phyloP scores from a whole-genome alignment of 2,797 vertebrate species.

The Clarias platycephalus region DNA sequence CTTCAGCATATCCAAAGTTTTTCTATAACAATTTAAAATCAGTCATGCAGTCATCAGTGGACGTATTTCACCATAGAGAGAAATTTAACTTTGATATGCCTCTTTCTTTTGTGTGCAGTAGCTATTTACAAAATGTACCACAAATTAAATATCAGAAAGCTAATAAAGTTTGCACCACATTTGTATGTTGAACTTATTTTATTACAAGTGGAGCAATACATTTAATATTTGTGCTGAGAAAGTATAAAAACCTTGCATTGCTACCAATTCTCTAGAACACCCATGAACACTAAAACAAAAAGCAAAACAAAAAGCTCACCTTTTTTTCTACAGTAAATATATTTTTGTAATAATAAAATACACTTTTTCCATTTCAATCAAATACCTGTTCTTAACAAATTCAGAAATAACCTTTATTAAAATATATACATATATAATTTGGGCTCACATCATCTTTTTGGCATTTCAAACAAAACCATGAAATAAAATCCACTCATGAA shows the following conservation, averaged over 20 bases:
- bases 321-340: conserved; percentile 61
- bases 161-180: conserved; percentile 76
- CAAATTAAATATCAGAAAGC: conserved; percentile 79
- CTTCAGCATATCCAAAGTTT: conserved; percentile 35
- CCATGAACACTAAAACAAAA: background rate
- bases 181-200: conserved; percentile 66
- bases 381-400: conserved; percentile 68
- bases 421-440: background rate
- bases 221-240: background rate
- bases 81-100: background rate
- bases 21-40: background rate
- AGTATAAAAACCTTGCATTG: background rate
- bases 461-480: conserved; percentile 74
- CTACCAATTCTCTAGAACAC: background rate
- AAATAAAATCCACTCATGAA: conserved; percentile 46
- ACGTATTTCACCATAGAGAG: background rate
- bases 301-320: conserved; percentile 11
- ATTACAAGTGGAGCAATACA: conserved; percentile 65
- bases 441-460: conserved; percentile 2
- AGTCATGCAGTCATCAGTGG: background rate
- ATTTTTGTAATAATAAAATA: conserved; percentile 58
- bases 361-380: conserved; percentile 82
- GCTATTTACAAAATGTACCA: conserved; percentile 74
- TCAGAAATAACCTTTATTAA: conserved; percentile 72
- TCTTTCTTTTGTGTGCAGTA: conserved; percentile 46